phyloP scores from a whole-genome alignment of 1,140 invertebrate genomes.

The Scaptomyza pallida region DNA sequence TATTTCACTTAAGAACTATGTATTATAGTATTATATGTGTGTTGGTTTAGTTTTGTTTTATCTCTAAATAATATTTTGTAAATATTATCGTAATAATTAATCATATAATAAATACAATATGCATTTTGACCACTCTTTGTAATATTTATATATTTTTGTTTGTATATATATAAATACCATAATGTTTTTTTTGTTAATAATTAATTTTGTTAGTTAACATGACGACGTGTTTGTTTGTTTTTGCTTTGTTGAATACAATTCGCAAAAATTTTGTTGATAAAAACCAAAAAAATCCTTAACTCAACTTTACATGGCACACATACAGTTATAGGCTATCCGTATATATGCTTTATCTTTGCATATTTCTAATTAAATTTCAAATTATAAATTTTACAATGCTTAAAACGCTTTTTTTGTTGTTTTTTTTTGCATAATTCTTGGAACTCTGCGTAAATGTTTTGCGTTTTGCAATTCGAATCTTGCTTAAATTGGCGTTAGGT shows the following conservation, averaged over 20 bases:
- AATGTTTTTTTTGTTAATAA: conserved; percentile 58
- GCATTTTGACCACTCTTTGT: conserved; percentile 48
- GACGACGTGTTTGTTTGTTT: conserved; percentile 77
- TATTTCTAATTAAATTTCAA: conserved; percentile 34
- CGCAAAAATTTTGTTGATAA: conserved; percentile 58
- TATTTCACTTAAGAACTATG: conserved; percentile 56
- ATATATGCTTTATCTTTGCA: conserved; percentile 21
- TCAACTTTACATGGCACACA: conserved; percentile 67
- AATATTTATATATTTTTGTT: conserved; percentile 31
- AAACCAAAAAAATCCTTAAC: conserved; percentile 52
- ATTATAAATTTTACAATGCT: conserved; percentile 58
- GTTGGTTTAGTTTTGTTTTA: conserved; percentile 41
- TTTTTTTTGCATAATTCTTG: conserved; percentile 58
- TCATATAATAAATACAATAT: conserved; percentile 64
- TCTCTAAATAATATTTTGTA: conserved; percentile 72
- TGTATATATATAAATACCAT: conserved; percentile 53
- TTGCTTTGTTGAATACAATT: conserved; percentile 68
- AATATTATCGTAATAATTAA: conserved; percentile 74
- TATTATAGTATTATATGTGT: conserved; percentile 36
- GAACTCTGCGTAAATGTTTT: conserved; percentile 53
- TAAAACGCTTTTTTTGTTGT: conserved; percentile 15
- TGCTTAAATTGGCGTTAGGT: conserved; percentile 77
- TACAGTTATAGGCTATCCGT: conserved; percentile 38
- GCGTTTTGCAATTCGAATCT: conserved; percentile 21
- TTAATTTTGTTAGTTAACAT: conserved; percentile 77